Percentiles rank a stretch among this genome's conserved stretches.
Evolutionary conservation across 2,797 vertebrate genomes (phyloP).

Genomic region (Lepidocolaptes lacrymiger): DNA sequence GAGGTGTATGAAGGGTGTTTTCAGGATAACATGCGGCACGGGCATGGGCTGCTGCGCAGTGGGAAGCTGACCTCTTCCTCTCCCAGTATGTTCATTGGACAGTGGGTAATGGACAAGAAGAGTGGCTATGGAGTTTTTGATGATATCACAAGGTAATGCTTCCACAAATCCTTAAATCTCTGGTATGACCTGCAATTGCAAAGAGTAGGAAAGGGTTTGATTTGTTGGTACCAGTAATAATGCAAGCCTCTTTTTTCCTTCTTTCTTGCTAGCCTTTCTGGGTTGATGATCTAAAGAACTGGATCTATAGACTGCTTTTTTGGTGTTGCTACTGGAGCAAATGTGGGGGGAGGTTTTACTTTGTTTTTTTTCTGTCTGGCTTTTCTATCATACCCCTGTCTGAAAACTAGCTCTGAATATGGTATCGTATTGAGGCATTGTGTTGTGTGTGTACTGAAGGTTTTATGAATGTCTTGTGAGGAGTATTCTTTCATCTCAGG

Average conservation of each 20-base stretch:
- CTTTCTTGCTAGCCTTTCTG: background rate
- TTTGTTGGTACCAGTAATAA: background rate
- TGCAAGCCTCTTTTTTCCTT: too few species aligned
- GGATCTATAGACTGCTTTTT: background rate
- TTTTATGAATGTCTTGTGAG: background rate
- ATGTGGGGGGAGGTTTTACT: background rate
- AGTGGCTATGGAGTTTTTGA: slow-evolving; percentile 96
- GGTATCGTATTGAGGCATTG: background rate
- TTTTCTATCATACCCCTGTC: background rate
- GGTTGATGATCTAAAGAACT: background rate
- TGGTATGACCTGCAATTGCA: fast-evolving
- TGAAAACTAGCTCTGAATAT: background rate
- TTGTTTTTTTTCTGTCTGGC: background rate
- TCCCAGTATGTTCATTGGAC: slow-evolving; percentile 97
- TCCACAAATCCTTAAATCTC: background rate
- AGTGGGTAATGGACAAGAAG: slow-evolving; percentile 95
- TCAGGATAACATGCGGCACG: slow-evolving; percentile 92
- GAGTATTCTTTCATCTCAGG: background rate
- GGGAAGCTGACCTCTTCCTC: slow-evolving; percentile 93
- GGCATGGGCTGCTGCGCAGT: slow-evolving; percentile 92
- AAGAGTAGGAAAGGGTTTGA: background rate
- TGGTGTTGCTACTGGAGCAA: background rate
- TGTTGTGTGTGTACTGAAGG: background rate
- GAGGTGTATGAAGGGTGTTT: slow-evolving; percentile 97
- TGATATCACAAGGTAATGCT: slow-evolving; percentile 92